Percentiles rank a stretch among this genome's conserved stretches.
phyloP scores from a whole-genome alignment of 1,140 invertebrate species.

The Bicyclus anynana region DNA sequence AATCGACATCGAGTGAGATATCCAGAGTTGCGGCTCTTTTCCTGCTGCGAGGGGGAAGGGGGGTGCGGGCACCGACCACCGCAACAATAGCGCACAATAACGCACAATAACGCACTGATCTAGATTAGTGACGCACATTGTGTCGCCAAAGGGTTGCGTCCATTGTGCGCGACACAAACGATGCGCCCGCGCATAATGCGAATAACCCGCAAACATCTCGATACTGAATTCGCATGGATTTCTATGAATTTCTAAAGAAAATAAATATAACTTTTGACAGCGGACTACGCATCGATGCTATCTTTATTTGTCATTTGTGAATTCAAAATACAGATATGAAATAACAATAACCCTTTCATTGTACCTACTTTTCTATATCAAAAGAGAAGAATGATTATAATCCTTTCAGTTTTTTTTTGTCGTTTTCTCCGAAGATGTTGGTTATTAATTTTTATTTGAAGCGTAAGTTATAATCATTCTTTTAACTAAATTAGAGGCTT shows the following conservation, averaged over 20 bases:
- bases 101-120: conserved; percentile 68
- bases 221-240: conserved; percentile 65
- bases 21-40: conserved; percentile 47
- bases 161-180: conserved; percentile 53
- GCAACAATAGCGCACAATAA: conserved; percentile 56
- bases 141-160: conserved; percentile 72
- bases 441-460: conserved; percentile 53
- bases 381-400: conserved; percentile 12
- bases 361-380: conserved; percentile 10
- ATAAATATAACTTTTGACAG: conserved; percentile 77
- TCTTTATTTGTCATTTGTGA: conserved; percentile 68
- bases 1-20: conserved; percentile 73
- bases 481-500: conserved; percentile 62
- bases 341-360: conserved; percentile 39
- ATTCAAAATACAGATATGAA: conserved; percentile 53
- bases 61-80: conserved; percentile 31
- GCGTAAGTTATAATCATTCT: conserved; percentile 55
- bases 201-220: conserved; percentile 68
- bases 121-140: conserved; percentile 75
- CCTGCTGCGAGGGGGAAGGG: conserved; percentile 38
- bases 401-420: conserved; percentile 15
- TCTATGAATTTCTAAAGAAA: conserved; percentile 76
- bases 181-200: conserved; percentile 55
- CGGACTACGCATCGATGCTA: conserved; percentile 61
- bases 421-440: conserved; percentile 8